Conservation (phyloP, 2,113 vertebrate species). For the Plotosus lineatus region DNA sequence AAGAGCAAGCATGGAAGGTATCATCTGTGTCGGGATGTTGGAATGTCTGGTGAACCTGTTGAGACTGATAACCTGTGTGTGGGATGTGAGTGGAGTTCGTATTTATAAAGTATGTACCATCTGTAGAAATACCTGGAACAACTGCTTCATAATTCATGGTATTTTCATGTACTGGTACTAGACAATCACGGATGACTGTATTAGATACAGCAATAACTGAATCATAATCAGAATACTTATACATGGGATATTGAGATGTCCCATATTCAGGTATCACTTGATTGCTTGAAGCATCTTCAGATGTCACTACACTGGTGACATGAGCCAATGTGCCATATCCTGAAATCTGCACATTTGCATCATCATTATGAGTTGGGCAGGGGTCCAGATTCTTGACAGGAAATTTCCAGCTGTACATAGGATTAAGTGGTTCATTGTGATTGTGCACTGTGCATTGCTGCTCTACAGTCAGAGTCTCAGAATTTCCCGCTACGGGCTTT, state of each 20-base stretch:
- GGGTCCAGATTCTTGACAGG: neutral
- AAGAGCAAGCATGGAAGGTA: neutral
- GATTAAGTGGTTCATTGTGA: neutral
- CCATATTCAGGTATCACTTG: slow-evolving; percentile 1
- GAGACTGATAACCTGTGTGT: neutral
- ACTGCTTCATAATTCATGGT: neutral
- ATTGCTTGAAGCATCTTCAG: too few species aligned
- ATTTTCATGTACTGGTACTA: neutral
- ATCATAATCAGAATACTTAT: neutral
- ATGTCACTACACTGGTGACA: neutral
- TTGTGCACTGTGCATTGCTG: neutral
- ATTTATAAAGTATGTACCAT: neutral
- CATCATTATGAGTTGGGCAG: neutral
- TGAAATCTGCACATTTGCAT: slow-evolving; percentile 11
- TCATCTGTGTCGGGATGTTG: neutral
- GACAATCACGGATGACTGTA: neutral
- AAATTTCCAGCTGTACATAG: neutral
- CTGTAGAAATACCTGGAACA: neutral
- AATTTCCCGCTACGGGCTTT: neutral
- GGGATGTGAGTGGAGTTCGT: neutral
- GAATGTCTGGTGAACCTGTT: slow-evolving; percentile 12
- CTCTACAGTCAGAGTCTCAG: neutral
- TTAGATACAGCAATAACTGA: neutral
- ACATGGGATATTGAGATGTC: neutral
- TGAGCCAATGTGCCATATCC: neutral